Evolutionary conservation across 2,888 invertebrate genomes (phyloP), one percentile per base, ranked within the genome.

Genomic region (Meghimatium bilineatum): DNA sequence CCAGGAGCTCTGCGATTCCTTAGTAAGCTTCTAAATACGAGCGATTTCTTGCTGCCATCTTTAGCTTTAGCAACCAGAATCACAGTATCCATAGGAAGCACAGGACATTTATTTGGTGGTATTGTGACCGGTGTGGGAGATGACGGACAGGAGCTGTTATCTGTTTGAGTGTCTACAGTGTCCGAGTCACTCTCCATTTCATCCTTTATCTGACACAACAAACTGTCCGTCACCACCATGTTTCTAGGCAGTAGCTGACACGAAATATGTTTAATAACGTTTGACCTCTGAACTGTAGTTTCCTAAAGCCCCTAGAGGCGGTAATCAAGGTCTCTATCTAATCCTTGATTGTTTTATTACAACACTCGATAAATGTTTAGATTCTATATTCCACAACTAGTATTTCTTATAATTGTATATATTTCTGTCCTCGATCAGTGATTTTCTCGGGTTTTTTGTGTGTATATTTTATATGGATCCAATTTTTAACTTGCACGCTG

Each of bases 101-200:
- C 56, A 0, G 79, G 44, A 17, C 36, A 38, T 29, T 75, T 71
- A 32, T 76, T 69, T 20, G 82, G 26, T 1, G 74, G 49, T 10
- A 63, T 56, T 6, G 44, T 67, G 23, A 34, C 32, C 0, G 49
- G 85, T 3, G 84, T 69, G 17, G 84, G 82, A 20, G 84, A 72
- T 36, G 84, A 82, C 20, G 79, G 82, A 32, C 79, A 44, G 10
- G 63, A 52, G 56, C 80, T 75, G 23, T 49, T 49, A 76, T 75
- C 60, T 12, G 86, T 74, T 29, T 74, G 74, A 3, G 74, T 74
- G 67, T 77, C 76, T 32, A 72, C n/a, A 1, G 77, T 76, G 66
- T 86, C 86, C 32, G 86, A 77, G 34, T 86, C 86, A 80, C 86
- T 86, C 56, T 84, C 86, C 66, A 76, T 60, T 67, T 86, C 86